phyloP scores from a whole-genome alignment of 1,140 invertebrate genomes.

The Limonius californicus region DNA sequence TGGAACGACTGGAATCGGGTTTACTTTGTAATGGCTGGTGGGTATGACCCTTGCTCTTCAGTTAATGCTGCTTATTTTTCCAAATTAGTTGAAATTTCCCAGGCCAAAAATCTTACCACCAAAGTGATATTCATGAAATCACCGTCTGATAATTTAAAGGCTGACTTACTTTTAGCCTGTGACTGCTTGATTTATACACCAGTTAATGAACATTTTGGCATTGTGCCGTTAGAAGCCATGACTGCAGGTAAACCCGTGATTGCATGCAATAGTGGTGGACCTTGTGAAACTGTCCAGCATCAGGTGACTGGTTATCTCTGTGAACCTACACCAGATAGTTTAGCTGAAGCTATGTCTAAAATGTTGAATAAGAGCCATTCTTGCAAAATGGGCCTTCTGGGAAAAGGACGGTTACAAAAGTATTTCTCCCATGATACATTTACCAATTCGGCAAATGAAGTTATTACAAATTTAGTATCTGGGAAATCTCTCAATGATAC shows the following conservation, averaged over 20 bases:
- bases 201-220: conserved; percentile 97
- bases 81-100: conserved; percentile 67
- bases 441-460: conserved; percentile 60
- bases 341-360: conserved; percentile 75
- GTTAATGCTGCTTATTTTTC: conserved; percentile 89
- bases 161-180: conserved; percentile 70
- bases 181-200: conserved; percentile 92
- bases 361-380: conserved; percentile 52
- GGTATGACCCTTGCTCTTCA: conserved; percentile 84
- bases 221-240: conserved; percentile 99
- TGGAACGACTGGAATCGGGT: conserved; percentile 58
- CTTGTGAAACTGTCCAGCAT: conserved; percentile 87
- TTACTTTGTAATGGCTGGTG: conserved; percentile 92
- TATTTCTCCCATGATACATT: conserved; percentile 81
- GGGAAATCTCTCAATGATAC: no score
- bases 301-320: conserved; percentile 89
- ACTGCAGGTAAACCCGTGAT: conserved; percentile 89
- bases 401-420: conserved; percentile 65
- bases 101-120: conserved; percentile 64
- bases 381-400: conserved; percentile 64
- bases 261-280: conserved; percentile 93
- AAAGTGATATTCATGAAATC: conserved; percentile 84
- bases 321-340: conserved; percentile 61
- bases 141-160: conserved; percentile 80
- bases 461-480: no score